A percentile compares a stretch with the other conserved stretches of the same genome.
Conservation (phyloP, 1,140 invertebrate genomes). For the Eciton burchellii region DNA sequence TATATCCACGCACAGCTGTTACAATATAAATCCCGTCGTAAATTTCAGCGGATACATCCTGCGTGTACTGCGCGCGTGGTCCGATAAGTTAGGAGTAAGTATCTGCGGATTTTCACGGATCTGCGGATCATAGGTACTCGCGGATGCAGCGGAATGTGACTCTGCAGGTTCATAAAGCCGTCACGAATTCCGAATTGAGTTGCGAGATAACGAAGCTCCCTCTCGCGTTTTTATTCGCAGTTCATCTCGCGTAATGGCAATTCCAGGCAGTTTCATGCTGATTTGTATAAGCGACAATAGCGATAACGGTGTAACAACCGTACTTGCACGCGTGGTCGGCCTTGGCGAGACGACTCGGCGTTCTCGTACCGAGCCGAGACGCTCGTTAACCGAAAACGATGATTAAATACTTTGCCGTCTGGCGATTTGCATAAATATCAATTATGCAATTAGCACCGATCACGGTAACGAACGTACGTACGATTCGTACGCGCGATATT, state of each 20-base stretch:
- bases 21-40: neutral
- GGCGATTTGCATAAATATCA: constrained; percentile 43
- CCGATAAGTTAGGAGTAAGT: constrained; percentile 13
- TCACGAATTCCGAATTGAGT: constrained; percentile 29
- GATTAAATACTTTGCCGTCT: constrained; percentile 33
- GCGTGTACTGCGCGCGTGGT: neutral
- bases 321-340: constrained; percentile 4
- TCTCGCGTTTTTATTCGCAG: neutral
- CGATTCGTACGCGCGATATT: constrained; percentile 6
- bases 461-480: constrained; percentile 15
- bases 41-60: neutral
- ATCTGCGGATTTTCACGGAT: neutral
- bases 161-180: constrained; percentile 28
- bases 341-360: constrained; percentile 11
- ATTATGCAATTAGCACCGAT: constrained; percentile 56
- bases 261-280: constrained; percentile 10
- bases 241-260: constrained; percentile 11
- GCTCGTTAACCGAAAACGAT: constrained; percentile 18
- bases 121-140: neutral
- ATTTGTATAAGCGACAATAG: constrained; percentile 35
- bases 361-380: neutral
- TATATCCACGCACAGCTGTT: neutral
- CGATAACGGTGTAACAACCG: constrained; percentile 35
- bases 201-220: constrained; percentile 10
- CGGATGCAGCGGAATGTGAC: constrained; percentile 15